phyloP scores from a whole-genome alignment of 2,113 vertebrate genomes.

The Phalacrocorax brasilianus region DNA sequence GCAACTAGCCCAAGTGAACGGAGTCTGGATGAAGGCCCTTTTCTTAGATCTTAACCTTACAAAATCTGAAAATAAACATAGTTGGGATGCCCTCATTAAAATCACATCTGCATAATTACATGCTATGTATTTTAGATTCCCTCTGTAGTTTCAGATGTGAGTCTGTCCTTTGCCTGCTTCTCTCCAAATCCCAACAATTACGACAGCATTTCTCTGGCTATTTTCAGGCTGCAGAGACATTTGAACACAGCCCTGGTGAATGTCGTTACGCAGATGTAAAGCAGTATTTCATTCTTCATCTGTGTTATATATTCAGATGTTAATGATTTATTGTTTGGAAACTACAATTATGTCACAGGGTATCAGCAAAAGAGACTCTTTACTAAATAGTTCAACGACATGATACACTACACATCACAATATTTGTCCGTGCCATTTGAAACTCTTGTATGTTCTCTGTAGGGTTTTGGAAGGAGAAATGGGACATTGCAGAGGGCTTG shows the following conservation, averaged over 20 bases:
- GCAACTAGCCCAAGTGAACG: background rate
- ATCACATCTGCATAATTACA: background rate
- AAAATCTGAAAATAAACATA: background rate
- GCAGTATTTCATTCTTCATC: background rate
- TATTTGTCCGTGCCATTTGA: background rate
- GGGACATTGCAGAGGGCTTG: background rate
- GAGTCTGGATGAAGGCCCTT: background rate
- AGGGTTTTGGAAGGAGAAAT: background rate
- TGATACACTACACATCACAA: accelerated
- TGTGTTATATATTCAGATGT: background rate
- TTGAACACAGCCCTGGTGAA: background rate
- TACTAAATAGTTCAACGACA: background rate
- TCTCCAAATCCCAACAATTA: background rate
- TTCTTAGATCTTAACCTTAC: background rate
- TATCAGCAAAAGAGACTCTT: background rate
- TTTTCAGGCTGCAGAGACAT: background rate
- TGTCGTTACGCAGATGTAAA: background rate
- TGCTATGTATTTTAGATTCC: background rate
- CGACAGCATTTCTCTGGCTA: background rate
- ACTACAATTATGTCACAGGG: background rate
- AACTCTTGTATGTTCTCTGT: background rate
- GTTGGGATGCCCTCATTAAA: background rate
- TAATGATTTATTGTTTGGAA: background rate
- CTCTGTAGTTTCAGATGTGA: background rate
- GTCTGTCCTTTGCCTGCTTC: background rate